Base-by-base conservation (phyloP, 2,888 invertebrate genomes). In the Hydrotaea diabolus region DNA sequence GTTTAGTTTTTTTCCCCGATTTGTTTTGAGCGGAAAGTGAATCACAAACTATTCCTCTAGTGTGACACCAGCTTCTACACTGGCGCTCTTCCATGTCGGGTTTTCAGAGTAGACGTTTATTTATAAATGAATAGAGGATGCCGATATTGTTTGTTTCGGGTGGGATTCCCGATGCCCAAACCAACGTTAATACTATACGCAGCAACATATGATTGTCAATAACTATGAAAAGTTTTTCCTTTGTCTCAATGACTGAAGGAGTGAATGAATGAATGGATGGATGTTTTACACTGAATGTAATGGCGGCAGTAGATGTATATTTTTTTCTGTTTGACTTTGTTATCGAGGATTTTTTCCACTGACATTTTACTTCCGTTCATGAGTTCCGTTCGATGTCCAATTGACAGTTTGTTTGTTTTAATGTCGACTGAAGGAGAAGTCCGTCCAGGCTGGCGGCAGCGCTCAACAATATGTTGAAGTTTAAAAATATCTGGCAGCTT, bases 361-460 rank as follows among this genome's bases (percentile, higher is more conserved):
- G 72, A 72, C 84, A 75, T 78, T 73, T 76, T 31, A 81, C 78
- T 66, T 81, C 78, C 84, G 84, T 84, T 59, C 75, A 57, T 72
- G 81, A 64, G 78, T 84, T 84, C 84, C 84, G 84, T 84, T 79
- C 73, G 78, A 84, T 79, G 81, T 79, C 81, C 84, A 84, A 72
- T 76, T 81, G 84, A 81, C 81, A 81, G 81, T 84, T 72, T 74
- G 74, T 81, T 77, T 74, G 71, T 77, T 26, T 59, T 36, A 43
- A 53, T 66, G 36, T 75, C 39, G 39, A 64, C 17, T 59, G 4
- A 46, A 46, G 21, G n/a, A 31, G 2, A 3, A 49, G n/a, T n/a
- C n/a, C n/a, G 59, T 4, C 26, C 0, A 59, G 11, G 5, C 2
- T 55, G 15, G 23, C 15, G 15, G 23, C 26, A 19, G 23, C 26